These are phyloP conservation scores for Cromileptes altivelis DNA, from an alignment of 2,113 vertebrate genomes.

Conservation along the genomic window DNA sequence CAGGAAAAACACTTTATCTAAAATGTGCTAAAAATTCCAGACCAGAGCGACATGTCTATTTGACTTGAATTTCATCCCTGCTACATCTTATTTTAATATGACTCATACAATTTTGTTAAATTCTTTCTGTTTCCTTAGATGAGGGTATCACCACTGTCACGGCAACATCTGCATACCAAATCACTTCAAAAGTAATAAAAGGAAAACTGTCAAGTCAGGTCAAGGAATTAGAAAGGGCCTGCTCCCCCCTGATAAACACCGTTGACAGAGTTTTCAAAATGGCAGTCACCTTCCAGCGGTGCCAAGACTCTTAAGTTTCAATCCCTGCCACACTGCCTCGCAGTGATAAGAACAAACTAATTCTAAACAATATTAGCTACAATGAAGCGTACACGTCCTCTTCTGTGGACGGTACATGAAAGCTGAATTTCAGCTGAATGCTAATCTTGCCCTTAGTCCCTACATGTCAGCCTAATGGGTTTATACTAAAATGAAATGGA, in stretches of 20 bases:
- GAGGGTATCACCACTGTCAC: background rate
- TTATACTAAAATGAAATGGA: conserved; percentile 45
- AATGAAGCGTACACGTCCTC: conserved; percentile 1
- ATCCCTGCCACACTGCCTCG: conserved; percentile 30
- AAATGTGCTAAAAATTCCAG: too few species aligned
- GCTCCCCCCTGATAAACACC: conserved; percentile 40
- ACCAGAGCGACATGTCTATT: background rate
- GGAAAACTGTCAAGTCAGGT: conserved; percentile 33
- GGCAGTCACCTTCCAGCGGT: conserved; percentile 21
- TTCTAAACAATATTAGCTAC: conserved; percentile 38
- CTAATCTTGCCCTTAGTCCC: conserved; percentile 36
- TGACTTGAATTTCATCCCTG: background rate
- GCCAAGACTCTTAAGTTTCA: conserved; percentile 7
- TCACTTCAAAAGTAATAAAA: conserved; percentile 19
- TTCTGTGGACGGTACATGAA: conserved; percentile 11
- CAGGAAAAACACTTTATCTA: too few species aligned
- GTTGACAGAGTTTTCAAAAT: conserved; percentile 43
- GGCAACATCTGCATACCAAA: background rate
- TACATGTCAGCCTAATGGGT: conserved; percentile 42
- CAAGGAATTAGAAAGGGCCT: conserved; percentile 44
- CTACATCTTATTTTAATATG: background rate
- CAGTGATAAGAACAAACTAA: conserved; percentile 29
- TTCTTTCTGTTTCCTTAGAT: background rate
- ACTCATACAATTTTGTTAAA: background rate
- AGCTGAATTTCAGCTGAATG: conserved; percentile 24